Evolutionary conservation across 2,888 invertebrate genomes (phyloP).

Genomic region (Noctua janthe): DNA sequence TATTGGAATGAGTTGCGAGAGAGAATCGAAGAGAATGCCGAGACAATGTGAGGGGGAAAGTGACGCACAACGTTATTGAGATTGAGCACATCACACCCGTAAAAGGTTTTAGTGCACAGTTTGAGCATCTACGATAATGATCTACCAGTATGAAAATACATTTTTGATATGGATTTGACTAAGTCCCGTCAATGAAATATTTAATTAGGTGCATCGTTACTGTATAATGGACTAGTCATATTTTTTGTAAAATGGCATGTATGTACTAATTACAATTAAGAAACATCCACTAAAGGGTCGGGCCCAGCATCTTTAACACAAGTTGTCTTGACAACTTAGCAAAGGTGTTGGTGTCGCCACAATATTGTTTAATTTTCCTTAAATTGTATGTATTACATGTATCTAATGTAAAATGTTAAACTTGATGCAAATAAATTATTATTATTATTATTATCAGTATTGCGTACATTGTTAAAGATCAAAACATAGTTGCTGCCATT

Average conservation of each 20-base stretch:
- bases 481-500: not conserved
- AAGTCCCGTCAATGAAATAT: not conserved
- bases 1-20: conserved; percentile 39
- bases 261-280: too few relatives aligned
- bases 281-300: too few relatives aligned
- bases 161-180: not conserved
- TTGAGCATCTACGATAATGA: not conserved
- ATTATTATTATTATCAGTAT: too few relatives aligned
- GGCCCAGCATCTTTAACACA: too few relatives aligned
- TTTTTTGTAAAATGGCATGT: too few relatives aligned
- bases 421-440: too few relatives aligned
- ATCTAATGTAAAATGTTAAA: too few relatives aligned
- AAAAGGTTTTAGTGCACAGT: not conserved
- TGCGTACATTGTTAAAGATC: not conserved
- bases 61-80: not conserved
- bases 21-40: not conserved
- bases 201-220: not conserved
- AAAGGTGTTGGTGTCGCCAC: too few relatives aligned
- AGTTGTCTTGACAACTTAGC: too few relatives aligned
- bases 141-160: not conserved
- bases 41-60: not conserved
- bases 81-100: conserved; percentile 13
- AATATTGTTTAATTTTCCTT: too few relatives aligned
- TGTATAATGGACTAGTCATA: too few relatives aligned
- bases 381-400: too few relatives aligned